Evolutionary conservation across 2,113 vertebrate species (phyloP).

Genomic region (Megaceryle maxima): DNA sequence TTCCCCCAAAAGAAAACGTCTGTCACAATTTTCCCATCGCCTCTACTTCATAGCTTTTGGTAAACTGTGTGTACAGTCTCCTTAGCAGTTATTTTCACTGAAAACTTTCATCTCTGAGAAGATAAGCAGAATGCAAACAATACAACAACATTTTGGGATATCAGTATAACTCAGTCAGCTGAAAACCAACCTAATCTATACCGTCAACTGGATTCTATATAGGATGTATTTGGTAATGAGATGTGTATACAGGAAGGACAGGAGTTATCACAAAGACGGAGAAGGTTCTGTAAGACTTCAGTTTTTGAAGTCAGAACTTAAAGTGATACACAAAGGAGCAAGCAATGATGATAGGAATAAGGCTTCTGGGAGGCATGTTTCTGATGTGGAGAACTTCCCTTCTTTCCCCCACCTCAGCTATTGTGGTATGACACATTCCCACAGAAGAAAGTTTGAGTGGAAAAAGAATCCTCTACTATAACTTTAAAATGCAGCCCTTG

Average conservation of each 20-base stretch:
- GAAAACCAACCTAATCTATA: background rate
- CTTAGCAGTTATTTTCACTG: background rate
- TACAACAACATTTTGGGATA: background rate
- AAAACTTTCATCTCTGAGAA: background rate
- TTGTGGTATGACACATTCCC: background rate
- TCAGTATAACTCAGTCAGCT: conserved; percentile 10
- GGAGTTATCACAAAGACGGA: background rate
- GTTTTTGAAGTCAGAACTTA: background rate
- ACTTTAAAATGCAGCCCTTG: background rate
- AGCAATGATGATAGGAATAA: background rate
- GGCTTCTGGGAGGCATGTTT: background rate
- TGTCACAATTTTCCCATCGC: background rate
- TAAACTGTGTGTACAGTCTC: background rate
- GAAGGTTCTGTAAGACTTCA: background rate
- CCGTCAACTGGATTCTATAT: background rate
- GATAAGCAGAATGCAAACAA: background rate
- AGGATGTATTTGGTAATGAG: background rate
- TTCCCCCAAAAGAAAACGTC: background rate
- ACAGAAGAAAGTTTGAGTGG: background rate
- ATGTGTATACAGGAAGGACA: background rate
- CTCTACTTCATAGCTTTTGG: background rate
- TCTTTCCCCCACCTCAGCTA: background rate
- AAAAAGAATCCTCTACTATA: background rate
- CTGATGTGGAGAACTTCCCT: fast-evolving
- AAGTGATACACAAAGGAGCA: background rate